Evolutionary conservation across 2,888 invertebrate species (phyloP), one percentile per base, ranked within the genome.

Genomic region (Petrolisthes manimaculis): DNA sequence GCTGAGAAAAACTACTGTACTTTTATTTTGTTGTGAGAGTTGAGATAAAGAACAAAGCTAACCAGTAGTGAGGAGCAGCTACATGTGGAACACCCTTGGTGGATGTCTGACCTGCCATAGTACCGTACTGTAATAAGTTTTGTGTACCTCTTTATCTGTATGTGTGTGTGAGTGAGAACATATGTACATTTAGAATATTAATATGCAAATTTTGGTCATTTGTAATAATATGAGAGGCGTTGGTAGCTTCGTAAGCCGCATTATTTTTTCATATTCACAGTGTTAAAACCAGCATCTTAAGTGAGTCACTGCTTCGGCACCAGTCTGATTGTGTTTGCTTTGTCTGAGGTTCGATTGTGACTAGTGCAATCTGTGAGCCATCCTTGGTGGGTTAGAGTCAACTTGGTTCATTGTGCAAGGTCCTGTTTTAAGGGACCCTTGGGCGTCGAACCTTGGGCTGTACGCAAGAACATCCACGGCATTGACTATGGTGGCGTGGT

Each of bases 371-470:
- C 51, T 82, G 6, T n/a, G 53, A 53, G 69, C 8, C 37, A 55
- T 67, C 67, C 61, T n/a, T 67, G 69, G 37, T 69, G 82, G n/a
- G 14, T 71, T 71, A 71, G 71, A 71, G 71, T 21, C 71, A 71
- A 71, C 71, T 71, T n/a, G 71, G 6, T n/a, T 83, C 54, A 74
- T 53, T 75, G 74, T 24, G 75, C 18, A 69, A 37, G 69, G 69
- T 79, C 67, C 85, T 69, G 79, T 85, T 85, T 67, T 75, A 69
- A 18, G 78, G 81, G 84, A 78, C 56, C 75, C 78, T 55, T 75
- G 83, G 69, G 83, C 83, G 87, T 87, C 87, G 77, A 87, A 83
- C 83, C 79, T 87, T 83, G 83, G 37, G 37, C 37, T 37, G 37
- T 37, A 37, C 37, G 37, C 37, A 37, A 37, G 37, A 37, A 37